Percentiles rank a stretch among this genome's conserved stretches.
Evolutionary conservation across 2,113 vertebrate species (phyloP).

Genomic region (Seriola dumerili): DNA sequence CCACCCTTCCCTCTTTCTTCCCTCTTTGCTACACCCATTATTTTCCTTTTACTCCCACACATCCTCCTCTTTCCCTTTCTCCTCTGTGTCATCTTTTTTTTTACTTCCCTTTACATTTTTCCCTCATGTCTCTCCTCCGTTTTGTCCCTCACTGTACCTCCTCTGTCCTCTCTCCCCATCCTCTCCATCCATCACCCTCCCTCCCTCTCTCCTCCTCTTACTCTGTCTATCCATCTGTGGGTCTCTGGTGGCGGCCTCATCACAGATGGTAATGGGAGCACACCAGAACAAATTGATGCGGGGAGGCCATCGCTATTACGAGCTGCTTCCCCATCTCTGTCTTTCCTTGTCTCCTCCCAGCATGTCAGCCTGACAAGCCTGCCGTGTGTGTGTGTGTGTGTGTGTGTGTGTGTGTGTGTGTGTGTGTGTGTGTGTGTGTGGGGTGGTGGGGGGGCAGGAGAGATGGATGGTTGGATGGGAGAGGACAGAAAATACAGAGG

Average conservation of each 20-base stretch:
- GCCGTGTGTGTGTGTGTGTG: not conserved
- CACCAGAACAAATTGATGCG: constrained; percentile 64
- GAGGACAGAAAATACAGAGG: not conserved
- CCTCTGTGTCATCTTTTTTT: not conserved
- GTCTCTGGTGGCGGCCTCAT: constrained; percentile 59
- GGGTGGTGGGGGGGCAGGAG: not conserved
- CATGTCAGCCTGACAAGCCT: constrained; percentile 47
- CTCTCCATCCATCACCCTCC: constrained; percentile 54
- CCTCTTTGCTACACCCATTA: not conserved
- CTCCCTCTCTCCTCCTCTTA: constrained; percentile 32
- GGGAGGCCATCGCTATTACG: constrained; percentile 50
- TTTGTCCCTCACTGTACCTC: constrained; percentile 9
- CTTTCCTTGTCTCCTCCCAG: constrained; percentile 50
- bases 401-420: too few species aligned
- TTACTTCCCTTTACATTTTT: not conserved
- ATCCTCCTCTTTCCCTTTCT: not conserved
- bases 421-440: too few species aligned
- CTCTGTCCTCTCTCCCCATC: not conserved
- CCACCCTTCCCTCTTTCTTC: not conserved
- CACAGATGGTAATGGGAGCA: constrained; percentile 67
- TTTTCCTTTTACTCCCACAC: not conserved
- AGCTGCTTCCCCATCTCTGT: constrained; percentile 43
- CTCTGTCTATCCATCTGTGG: constrained; percentile 70
- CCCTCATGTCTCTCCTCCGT: not conserved
- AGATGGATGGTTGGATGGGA: constrained; percentile 16